A percentile compares a stretch with the other conserved stretches of the same genome.
Conservation (phyloP, 2,797 vertebrate species). For the Melanotaenia pygmaea region DNA sequence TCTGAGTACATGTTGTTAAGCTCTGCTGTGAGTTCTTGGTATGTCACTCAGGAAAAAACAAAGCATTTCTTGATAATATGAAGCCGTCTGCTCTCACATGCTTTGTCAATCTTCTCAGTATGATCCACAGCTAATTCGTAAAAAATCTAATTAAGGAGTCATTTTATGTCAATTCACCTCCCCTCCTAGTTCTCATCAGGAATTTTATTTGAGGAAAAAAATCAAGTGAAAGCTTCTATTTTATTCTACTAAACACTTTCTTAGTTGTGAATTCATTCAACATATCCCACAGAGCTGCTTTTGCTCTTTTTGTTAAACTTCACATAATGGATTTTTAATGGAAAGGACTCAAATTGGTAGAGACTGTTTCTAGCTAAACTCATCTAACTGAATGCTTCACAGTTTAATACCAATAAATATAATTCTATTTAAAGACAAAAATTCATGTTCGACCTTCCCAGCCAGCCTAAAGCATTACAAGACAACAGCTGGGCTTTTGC, state of each 20-base stretch:
- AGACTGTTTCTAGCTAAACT: no score
- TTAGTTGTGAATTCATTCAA: background rate
- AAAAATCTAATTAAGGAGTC: constrained; percentile 34
- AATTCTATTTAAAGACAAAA: background rate
- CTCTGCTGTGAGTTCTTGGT: background rate
- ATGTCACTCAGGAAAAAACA: constrained; percentile 15
- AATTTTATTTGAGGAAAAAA: background rate
- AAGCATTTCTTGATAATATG: constrained; percentile 13
- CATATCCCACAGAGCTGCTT: background rate
- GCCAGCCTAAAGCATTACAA: no score
- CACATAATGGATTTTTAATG: background rate
- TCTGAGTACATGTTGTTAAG: no score
- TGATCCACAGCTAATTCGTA: constrained; percentile 24
- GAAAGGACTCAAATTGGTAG: background rate
- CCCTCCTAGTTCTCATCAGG: background rate
- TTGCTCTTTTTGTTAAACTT: background rate
- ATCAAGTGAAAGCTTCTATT: background rate
- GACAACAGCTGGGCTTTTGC: background rate
- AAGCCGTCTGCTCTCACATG: constrained; percentile 22
- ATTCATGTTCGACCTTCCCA: no score
- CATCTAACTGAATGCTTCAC: no score
- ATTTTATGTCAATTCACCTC: background rate
- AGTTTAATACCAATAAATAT: background rate
- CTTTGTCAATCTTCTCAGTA: constrained; percentile 19
- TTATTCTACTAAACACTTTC: background rate